Conservation (phyloP, 1,140 invertebrate species). For the Frieseomelitta varia region DNA sequence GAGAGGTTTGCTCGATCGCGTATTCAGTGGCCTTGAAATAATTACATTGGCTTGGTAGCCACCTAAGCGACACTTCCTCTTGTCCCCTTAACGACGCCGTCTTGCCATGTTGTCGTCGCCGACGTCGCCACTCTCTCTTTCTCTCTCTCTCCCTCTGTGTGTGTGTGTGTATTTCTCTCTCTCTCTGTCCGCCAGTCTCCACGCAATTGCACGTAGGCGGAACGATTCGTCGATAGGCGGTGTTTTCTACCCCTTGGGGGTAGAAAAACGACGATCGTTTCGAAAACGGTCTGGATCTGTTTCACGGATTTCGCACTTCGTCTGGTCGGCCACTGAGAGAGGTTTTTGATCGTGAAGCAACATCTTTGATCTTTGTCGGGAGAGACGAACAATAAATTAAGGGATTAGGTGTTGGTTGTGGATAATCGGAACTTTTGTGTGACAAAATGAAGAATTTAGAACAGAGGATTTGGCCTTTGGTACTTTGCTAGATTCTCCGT, state of each 20-base stretch:
- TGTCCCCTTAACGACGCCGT: conserved; percentile 61
- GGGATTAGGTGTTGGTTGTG: too few relatives aligned
- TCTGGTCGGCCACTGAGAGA: too few relatives aligned
- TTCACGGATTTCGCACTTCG: neutral
- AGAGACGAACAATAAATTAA: too few relatives aligned
- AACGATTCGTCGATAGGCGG: neutral
- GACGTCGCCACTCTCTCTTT: conserved; percentile 6
- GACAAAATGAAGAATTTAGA: neutral
- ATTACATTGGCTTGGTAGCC: conserved; percentile 68
- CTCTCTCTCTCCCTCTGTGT: too few relatives aligned
- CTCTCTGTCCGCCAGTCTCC: neutral
- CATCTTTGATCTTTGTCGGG: too few relatives aligned
- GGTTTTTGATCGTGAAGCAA: too few relatives aligned
- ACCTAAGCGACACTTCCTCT: conserved; percentile 61
- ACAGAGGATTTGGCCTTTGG: neutral
- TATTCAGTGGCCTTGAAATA: conserved; percentile 78
- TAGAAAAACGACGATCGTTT: neutral
- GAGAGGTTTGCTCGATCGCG: conserved; percentile 76
- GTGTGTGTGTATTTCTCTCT: too few relatives aligned
- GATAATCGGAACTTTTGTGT: neutral
- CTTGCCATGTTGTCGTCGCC: conserved; percentile 57
- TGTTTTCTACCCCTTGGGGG: neutral
- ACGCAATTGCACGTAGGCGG: neutral
- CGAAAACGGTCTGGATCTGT: too few relatives aligned
- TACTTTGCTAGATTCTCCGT: neutral